These are phyloP conservation scores for Drosophila nasuta DNA, from an alignment of 1,140 invertebrate species.

Conservation along the genomic window DNA sequence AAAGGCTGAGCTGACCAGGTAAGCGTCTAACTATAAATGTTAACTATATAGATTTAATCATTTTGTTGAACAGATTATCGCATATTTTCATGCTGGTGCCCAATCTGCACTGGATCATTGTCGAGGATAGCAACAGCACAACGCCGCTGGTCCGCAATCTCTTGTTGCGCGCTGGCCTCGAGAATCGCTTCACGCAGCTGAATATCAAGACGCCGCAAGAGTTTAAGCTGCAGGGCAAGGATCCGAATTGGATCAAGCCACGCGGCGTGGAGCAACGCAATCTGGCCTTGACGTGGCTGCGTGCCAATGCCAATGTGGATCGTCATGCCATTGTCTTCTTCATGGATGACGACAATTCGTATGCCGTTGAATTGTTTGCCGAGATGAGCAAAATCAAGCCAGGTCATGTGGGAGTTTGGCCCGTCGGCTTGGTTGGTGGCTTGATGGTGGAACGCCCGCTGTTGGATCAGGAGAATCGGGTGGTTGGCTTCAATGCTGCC, in stretches of 20 bases:
- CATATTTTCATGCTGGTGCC: conserved; percentile 95
- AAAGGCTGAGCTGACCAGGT: conserved; percentile 97
- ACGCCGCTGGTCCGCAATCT: conserved; percentile 92
- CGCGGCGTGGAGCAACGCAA: conserved; percentile 98
- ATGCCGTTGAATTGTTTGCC: conserved; percentile 91
- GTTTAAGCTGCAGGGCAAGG: conserved; percentile 89
- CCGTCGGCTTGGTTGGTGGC: conserved; percentile 97
- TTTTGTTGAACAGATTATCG: conserved; percentile 88
- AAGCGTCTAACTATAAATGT: neutral
- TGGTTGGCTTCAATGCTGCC: conserved; percentile 91
- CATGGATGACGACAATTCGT: conserved; percentile 98
- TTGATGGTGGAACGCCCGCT: conserved; percentile 94
- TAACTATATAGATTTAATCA: neutral
- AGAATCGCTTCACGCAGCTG: conserved; percentile 70
- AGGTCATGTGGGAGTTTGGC: conserved; percentile 96
- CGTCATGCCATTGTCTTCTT: conserved; percentile 96
- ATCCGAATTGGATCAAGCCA: conserved; percentile 95
- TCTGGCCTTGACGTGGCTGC: conserved; percentile 93
- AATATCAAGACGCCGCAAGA: conserved; percentile 86
- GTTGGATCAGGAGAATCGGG: conserved; percentile 89
- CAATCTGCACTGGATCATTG: conserved; percentile 97
- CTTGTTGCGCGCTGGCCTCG: conserved; percentile 87
- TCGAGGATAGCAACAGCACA: conserved; percentile 94
- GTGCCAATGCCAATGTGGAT: conserved; percentile 87
- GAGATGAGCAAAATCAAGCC: conserved; percentile 90